Base-by-base conservation (phyloP, 2,113 vertebrate species). In the Zootoca vivipara region DNA sequence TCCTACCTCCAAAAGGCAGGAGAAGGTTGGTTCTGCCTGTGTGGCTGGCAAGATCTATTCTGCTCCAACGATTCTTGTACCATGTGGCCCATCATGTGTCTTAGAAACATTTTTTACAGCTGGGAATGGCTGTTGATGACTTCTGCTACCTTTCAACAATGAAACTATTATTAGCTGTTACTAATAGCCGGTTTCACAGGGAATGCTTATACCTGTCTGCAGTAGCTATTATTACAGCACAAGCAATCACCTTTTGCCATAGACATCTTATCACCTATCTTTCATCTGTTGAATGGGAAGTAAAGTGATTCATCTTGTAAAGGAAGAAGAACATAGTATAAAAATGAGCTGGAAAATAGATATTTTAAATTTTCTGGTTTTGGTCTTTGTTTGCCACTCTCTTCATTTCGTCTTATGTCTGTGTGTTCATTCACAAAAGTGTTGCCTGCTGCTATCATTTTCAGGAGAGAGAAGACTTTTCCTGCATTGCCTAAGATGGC, bases 151-250 rank as follows among this genome's bases (percentile, higher is more conserved):
- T 86, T 75, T 46, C 46, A 42, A 24, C 10, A 58, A 69, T 58
- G 75, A 78, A 86, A 83, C 18, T 40, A n/a, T 80, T 84, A 28
- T 78, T 46, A 73, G 52, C 38, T 62, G 75, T 74, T 46, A 42
- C 73, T 67, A 87, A 84, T 74, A 58, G 28, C 35, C 30, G 30
- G 56, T 90, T 90, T 87, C 67, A 73, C 10, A 35, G 67, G 58
- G n/a, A 52, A 22, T 85, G 40, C n/a, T 74, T 56, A 72, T 18
- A 72, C 58, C 22, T 56, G 46, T 79, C 58, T 35, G 10, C 40
- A 38, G 52, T 83, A 75, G 69, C 67, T 74, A 5, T 65, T 82
- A 52, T 67, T 87, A 35, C 35, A 33, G 40, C 67, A 38, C 24
- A 78, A 80, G 22, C 84, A 46, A 78, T 85, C 83, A 85, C 56